Base-by-base conservation (phyloP, 2,888 invertebrate species). In the Chymomyza caudatula region DNA sequence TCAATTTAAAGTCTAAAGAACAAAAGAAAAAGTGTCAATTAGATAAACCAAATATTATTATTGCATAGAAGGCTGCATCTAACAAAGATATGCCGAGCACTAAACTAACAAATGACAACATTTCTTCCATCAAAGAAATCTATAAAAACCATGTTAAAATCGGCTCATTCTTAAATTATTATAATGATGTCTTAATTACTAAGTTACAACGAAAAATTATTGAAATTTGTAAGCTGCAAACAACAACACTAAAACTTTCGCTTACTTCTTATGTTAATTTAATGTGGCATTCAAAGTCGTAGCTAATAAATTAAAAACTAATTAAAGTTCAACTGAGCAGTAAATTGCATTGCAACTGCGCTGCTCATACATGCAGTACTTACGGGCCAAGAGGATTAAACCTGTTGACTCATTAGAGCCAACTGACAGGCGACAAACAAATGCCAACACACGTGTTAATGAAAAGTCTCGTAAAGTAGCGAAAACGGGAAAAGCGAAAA, bases 401-500 rank as follows among this genome's bases (percentile, higher is more conserved):
- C 87, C 87, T 81, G 81, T 83, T 85, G 84, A 76, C 82, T 86
- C 71, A 76, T 78, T 82, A 82, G 64, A 53, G 17, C 47, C 55
- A 43, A 49, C 55, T 52, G 60, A 52, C 61, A 60, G 29, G 22
- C 51, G 22, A 17, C 51, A 15, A 51, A 51, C 19, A 20, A 17
- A 20, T 8, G 5, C 11, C 23, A 60, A 59, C 65, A 59, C 63
- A 59, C 49, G 59, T 69, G 74, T 62, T 83, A 83, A 74, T 79
- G 69, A 78, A 78, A 64, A 74, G 58, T 59, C 57, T 43, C 65
- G 63, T 64, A 63, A 69, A 67, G 53, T 60, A 44, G 15, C 2
- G 25, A 8, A 5, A 25, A 25, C 6, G 22, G 11, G 20, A 42
- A 56, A 42, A 47, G 19, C 13, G 47, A 56, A 56, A n/a, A 15